Base-by-base conservation (phyloP, 30 jellyfish, hydroid and myxozoan species). In the Mastigias papua region DNA sequence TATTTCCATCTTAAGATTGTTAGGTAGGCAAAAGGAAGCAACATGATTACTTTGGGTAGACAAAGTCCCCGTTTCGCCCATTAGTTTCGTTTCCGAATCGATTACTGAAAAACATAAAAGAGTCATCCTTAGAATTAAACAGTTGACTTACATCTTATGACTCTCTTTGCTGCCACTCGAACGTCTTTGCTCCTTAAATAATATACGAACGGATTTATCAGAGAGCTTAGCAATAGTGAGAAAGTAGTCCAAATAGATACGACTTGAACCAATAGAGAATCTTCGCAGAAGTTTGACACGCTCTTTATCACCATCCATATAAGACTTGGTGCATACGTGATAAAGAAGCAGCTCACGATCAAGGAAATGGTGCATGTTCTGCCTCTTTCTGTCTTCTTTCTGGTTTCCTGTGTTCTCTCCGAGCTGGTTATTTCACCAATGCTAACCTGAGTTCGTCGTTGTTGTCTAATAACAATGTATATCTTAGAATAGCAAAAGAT, bases 221-320 rank as follows among this genome's bases (percentile, higher is more conserved):
- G 16, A 6, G 80, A 61, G 51, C 31, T 80, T 35, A 80, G 54
- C 3, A 80, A 26, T 25, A 80, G 13, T 0, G 73, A 8, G 37
- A 80, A 80, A 29, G 54, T 27, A 17, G 62, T 46, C 90, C 90
- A 80, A 27, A 80, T 32, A 22, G 69, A 72, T 21, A 48, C 83
- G 0, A 25, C 35, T 7, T 34, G 32, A 23, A 37, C 25, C 1
- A 30, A 6, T 1, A 7, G 20, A 8, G 32, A 1, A 17, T 34
- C 69, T 5, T 23, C 74, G 42, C 83, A 72, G 7, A 1, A 9
- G 26, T 4, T 6, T 34, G 67, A 21, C 37, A 1, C 28, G 15
- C 25, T 19, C 8, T 16, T 19, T 0, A 34, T 37, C 23, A 9
- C 42, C 68, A 37, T 42, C 48, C 46, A 33, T 23, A 32, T 34